Evolutionary conservation across 2,797 vertebrate genomes (phyloP).

Genomic region (Acanthiza pusilla): DNA sequence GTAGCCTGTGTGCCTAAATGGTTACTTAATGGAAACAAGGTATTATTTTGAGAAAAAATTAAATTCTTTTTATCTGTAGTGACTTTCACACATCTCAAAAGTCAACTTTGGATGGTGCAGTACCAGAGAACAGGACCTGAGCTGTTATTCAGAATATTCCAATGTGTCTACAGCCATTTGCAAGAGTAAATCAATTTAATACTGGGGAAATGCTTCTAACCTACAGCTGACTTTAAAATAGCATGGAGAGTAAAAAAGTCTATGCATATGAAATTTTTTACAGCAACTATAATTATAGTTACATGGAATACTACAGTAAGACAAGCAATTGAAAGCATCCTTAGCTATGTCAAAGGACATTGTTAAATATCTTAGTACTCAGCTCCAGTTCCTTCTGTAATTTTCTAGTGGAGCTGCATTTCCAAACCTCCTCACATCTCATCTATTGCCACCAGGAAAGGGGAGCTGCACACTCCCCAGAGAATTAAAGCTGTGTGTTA

Average conservation of each 20-base stretch:
- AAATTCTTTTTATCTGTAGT: neutral
- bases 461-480: neutral
- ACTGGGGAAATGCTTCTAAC: neutral
- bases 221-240: neutral
- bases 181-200: neutral
- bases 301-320: neutral
- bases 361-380: neutral
- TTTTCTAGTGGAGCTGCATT: neutral
- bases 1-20: neutral
- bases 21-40: neutral
- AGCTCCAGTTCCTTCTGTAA: neutral
- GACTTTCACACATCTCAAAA: neutral
- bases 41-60: neutral
- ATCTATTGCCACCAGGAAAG: neutral
- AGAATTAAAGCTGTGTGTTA: fast-evolving
- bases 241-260: neutral
- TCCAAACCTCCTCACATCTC: neutral
- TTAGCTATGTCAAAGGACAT: neutral
- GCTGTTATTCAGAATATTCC: neutral
- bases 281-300: neutral
- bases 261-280: neutral
- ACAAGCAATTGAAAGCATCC: neutral
- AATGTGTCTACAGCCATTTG: neutral
- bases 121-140: neutral
- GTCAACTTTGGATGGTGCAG: neutral